A percentile compares a stretch with the other conserved stretches of the same genome.
Conservation (phyloP, 2,888 invertebrate genomes). For the Noctua fimbriata region DNA sequence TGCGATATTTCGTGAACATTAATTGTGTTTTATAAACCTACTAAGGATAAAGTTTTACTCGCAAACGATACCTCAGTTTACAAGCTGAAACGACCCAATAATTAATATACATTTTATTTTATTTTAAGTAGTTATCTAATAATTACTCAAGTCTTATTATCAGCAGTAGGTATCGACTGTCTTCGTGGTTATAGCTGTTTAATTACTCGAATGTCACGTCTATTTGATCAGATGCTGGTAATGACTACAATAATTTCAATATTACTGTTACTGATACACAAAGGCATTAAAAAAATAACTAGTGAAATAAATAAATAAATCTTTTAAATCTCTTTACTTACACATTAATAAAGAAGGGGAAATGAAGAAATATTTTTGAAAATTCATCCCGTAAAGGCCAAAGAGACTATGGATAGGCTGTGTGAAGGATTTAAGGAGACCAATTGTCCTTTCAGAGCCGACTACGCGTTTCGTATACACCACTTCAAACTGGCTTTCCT, state of each 20-base stretch:
- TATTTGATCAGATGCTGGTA: constrained; percentile 14
- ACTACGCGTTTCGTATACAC: background rate
- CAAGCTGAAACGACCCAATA: background rate
- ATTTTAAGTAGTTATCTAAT: background rate
- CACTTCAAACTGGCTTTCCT: background rate
- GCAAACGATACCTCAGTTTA: background rate
- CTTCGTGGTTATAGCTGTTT: background rate
- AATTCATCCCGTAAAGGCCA: background rate
- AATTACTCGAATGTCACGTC: background rate
- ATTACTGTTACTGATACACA: background rate
- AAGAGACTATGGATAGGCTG: background rate
- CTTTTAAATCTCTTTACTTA: background rate
- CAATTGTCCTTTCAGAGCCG: no score
- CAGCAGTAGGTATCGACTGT: background rate
- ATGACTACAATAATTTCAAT: background rate
- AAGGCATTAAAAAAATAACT: no score
- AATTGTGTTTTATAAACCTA: background rate
- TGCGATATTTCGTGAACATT: background rate
- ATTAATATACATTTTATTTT: background rate
- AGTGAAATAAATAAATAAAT: no score
- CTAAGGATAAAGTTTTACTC: background rate
- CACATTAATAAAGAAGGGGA: background rate
- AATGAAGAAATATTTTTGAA: background rate
- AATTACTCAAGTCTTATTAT: background rate
- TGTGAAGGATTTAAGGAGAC: background rate